Conservation (phyloP, 2,888 invertebrate genomes). For the Andrena minutula region DNA sequence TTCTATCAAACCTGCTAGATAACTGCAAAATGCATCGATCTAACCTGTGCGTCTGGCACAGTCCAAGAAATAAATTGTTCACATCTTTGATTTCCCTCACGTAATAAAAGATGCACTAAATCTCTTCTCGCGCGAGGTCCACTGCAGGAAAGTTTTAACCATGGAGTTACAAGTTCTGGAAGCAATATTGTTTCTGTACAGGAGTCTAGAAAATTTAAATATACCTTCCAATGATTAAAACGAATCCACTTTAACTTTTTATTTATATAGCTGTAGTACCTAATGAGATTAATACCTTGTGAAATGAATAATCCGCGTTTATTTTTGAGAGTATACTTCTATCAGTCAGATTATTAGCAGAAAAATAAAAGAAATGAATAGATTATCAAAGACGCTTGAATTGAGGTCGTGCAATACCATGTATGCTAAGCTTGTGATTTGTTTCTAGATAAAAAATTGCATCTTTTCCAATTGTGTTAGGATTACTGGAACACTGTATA, state of each 20-base stretch:
- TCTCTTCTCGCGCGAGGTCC: background rate
- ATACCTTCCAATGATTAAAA: slow-evolving; percentile 17
- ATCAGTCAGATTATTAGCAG: no score
- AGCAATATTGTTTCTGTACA: slow-evolving; percentile 14
- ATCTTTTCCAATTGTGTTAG: no score
- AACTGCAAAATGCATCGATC: slow-evolving; percentile 36
- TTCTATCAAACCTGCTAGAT: background rate
- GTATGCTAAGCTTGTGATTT: no score
- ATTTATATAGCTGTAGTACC: background rate
- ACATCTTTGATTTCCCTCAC: slow-evolving; percentile 51
- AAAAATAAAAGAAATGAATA: no score
- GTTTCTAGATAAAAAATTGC: no score
- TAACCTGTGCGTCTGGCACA: background rate
- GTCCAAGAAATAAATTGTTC: slow-evolving; percentile 41
- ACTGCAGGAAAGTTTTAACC: slow-evolving; percentile 35
- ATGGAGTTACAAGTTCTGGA: background rate
- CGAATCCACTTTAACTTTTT: background rate
- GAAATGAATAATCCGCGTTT: no score
- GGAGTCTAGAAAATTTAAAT: slow-evolving; percentile 29
- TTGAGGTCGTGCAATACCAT: no score
- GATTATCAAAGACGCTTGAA: no score
- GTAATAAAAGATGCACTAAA: slow-evolving; percentile 51
- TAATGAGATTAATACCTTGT: no score
- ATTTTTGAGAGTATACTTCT: no score
- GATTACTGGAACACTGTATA: no score